Evolutionary conservation across 2,888 invertebrate species (phyloP).

Genomic region (Baronia brevicornis): DNA sequence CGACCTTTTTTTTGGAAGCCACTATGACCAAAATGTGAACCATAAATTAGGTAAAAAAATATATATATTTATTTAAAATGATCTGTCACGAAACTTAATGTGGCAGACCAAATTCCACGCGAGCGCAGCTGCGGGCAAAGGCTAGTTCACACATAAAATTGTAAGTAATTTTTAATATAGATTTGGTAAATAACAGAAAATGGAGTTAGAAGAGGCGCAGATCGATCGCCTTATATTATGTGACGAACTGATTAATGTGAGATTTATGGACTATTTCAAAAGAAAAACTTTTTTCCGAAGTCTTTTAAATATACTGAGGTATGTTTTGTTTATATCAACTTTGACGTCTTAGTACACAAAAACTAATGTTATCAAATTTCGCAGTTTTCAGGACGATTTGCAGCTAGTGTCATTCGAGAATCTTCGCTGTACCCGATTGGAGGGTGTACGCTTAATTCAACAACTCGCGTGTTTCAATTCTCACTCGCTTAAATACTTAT

Average conservation of each 20-base stretch:
- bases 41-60: too few species aligned
- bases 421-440: constrained; percentile 46
- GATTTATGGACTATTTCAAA: constrained; percentile 44
- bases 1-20: too few species aligned
- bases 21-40: too few species aligned
- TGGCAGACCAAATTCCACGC: background rate
- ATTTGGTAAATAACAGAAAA: constrained; percentile 38
- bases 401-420: constrained; percentile 62
- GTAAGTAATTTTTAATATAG: background rate
- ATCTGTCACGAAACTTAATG: too few species aligned
- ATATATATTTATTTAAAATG: too few species aligned
- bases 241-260: constrained; percentile 49
- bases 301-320: constrained; percentile 50
- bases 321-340: constrained; percentile 6
- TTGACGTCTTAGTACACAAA: background rate
- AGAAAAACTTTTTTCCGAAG: constrained; percentile 44
- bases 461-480: constrained; percentile 56
- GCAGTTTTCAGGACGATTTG: constrained; percentile 54
- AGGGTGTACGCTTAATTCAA: constrained; percentile 51
- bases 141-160: background rate
- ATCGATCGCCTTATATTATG: constrained; percentile 47
- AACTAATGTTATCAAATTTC: background rate
- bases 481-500: constrained; percentile 52
- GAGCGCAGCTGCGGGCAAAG: too few species aligned
- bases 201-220: constrained; percentile 37